Base-by-base conservation (phyloP, 2,113 vertebrate genomes). In the Erythrocercus mccallii region DNA sequence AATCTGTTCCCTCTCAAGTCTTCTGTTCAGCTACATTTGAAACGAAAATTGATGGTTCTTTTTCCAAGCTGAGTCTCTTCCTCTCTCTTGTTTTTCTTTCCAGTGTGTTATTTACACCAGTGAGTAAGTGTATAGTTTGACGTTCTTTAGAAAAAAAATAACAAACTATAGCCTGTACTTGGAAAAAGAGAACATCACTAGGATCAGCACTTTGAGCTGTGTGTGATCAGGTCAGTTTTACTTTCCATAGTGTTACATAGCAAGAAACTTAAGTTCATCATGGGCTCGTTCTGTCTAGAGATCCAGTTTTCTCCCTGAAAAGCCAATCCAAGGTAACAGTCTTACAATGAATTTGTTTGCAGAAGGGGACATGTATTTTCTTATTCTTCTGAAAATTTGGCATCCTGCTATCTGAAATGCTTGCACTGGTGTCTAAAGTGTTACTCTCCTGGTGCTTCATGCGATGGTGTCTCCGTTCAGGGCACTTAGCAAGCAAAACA, bases 21-120 rank as follows among this genome's bases (percentile, higher is more conserved):
- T 71, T 54, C 61, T 92, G 91, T 91, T 87, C 78, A 82, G 90
- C 84, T 94, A 71, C 66, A 85, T 89, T 92, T 94, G 78, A 91
- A 85, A 95, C 3, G 42, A 92, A 97, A 92, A 91, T 47, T 47
- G 50, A 50, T 80, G 56, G 78, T 77, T 79, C 76, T 81, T 90
- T 93, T 94, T 93, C 64, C 87, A 89, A 92, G 88, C 70, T 62
- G 58, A 42, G 53, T 82, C 37, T 86, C 51, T 82, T 92, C 71
- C 58, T 92, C n/a, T 56, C 16, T 62, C 61, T 66, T 80, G 19
- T 93, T 96, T 93, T 74, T 85, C 66, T 86, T 93, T 86, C 81
- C 88, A 76, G 56, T 33, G 30, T 70, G 47, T 71, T 91, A 91
- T 68, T 85, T 90, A 62, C 81, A 82, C 38, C 81, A 62, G n/a